phyloP scores from a whole-genome alignment of 2,888 invertebrate species.

The Silvanus unidentatus region DNA sequence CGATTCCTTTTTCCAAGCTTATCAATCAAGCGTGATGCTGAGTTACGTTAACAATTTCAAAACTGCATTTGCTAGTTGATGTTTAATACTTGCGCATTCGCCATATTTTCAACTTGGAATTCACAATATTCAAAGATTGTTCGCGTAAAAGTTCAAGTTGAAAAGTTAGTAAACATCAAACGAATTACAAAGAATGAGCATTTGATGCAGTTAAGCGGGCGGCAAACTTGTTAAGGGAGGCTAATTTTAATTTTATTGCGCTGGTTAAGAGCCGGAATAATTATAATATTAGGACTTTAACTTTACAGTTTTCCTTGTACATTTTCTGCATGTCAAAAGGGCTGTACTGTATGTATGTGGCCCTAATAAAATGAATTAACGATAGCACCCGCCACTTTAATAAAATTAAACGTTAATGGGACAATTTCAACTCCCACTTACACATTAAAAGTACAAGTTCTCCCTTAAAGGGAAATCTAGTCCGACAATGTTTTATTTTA shows the following conservation, averaged over 20 bases:
- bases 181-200: constrained; percentile 29
- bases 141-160: constrained; percentile 16
- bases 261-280: constrained; percentile 40
- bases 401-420: constrained; percentile 22
- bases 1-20: too few species aligned
- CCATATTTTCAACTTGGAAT: not conserved
- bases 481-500: too few species aligned
- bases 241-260: constrained; percentile 41
- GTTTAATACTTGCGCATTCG: constrained; percentile 1
- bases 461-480: too few species aligned
- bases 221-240: constrained; percentile 32
- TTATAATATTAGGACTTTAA: constrained; percentile 39
- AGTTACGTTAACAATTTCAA: too few species aligned
- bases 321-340: constrained; percentile 34
- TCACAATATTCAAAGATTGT: constrained; percentile 12
- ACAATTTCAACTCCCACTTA: constrained; percentile 10
- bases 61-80: too few species aligned
- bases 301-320: constrained; percentile 31
- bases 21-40: too few species aligned
- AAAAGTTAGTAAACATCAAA: constrained; percentile 33
- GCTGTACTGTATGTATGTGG: constrained; percentile 17
- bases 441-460: too few species aligned
- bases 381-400: constrained; percentile 23
- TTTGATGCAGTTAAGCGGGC: constrained; percentile 32
- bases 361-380: constrained; percentile 27